These are phyloP conservation scores for Odontocerum albicorne DNA, from an alignment of 2,888 invertebrate genomes.

Conservation along the genomic window DNA sequence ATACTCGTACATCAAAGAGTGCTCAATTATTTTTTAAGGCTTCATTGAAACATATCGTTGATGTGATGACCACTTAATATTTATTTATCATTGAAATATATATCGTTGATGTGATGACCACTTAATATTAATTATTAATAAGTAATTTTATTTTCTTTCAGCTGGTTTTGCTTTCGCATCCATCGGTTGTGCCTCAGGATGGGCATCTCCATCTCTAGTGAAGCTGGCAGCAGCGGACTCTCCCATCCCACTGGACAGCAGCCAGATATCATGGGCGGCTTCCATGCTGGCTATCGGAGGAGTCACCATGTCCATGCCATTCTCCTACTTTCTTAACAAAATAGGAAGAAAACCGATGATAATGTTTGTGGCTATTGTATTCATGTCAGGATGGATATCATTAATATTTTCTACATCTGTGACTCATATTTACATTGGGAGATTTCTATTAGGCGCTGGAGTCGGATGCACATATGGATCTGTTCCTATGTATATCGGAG, in stretches of 20 bases:
- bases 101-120: neutral
- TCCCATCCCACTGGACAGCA: constrained; percentile 23
- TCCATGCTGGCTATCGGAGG: constrained; percentile 34
- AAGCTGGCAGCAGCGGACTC: constrained; percentile 31
- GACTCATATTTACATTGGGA: constrained; percentile 29
- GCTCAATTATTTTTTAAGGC: too few relatives aligned
- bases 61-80: too few relatives aligned
- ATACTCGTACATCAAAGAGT: too few relatives aligned
- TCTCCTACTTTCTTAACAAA: constrained; percentile 32
- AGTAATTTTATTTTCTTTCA: constrained; percentile 23
- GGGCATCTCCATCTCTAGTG: constrained; percentile 34
- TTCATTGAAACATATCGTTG: too few relatives aligned
- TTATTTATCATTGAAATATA: too few relatives aligned
- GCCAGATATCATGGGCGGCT: constrained; percentile 33
- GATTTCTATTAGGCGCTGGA: constrained; percentile 30
- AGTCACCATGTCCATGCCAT: constrained; percentile 29
- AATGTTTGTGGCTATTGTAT: constrained; percentile 21
- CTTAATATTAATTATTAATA: constrained; percentile 2
- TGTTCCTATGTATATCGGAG: constrained; percentile 33
- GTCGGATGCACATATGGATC: constrained; percentile 32
- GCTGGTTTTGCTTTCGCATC: constrained; percentile 31
- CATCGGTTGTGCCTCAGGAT: constrained; percentile 30
- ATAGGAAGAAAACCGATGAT: constrained; percentile 34
- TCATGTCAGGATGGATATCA: constrained; percentile 29
- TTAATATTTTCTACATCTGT: constrained; percentile 26